Percentiles rank a stretch among this genome's conserved stretches.
Conservation (phyloP, 2,888 invertebrate genomes). For the Synergus gifuensis region DNA sequence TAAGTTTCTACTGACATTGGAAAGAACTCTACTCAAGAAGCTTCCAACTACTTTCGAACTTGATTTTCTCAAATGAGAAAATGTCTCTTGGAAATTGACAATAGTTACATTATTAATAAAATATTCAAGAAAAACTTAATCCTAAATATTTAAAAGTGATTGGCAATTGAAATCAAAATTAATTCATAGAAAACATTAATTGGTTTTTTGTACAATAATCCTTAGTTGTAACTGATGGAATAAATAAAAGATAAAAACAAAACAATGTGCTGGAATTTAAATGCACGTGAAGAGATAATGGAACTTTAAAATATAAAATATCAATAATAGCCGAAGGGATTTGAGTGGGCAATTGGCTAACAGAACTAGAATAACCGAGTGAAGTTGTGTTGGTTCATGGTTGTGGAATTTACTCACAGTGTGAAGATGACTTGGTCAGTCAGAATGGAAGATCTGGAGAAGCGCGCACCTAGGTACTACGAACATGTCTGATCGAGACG, state of each 20-base stretch:
- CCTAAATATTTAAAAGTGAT: not conserved
- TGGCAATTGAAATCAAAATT: not conserved
- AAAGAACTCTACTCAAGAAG: not conserved
- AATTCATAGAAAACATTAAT: not conserved
- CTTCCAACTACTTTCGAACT: not conserved
- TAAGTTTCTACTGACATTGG: not conserved
- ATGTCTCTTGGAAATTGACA: no score
- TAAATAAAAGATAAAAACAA: conserved; percentile 53
- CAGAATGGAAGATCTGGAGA: conserved; percentile 75
- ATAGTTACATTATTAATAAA: no score
- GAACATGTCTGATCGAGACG: conserved; percentile 76
- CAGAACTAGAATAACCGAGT: conserved; percentile 70
- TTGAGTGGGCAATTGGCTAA: conserved; percentile 65
- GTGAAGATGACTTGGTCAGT: conserved; percentile 75
- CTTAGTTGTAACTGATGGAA: conserved; percentile 61
- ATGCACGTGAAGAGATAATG: conserved; percentile 66
- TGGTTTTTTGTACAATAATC: conserved; percentile 65
- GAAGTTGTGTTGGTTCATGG: conserved; percentile 68
- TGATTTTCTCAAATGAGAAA: not conserved
- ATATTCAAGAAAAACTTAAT: no score
- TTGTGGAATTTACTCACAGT: conserved; percentile 75
- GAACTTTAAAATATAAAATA: conserved; percentile 62
- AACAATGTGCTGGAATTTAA: conserved; percentile 64
- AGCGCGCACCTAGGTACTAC: conserved; percentile 76
- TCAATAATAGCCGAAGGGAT: conserved; percentile 63